Conservation (phyloP, 2,888 invertebrate species). For the Azorinus chamasolen region DNA sequence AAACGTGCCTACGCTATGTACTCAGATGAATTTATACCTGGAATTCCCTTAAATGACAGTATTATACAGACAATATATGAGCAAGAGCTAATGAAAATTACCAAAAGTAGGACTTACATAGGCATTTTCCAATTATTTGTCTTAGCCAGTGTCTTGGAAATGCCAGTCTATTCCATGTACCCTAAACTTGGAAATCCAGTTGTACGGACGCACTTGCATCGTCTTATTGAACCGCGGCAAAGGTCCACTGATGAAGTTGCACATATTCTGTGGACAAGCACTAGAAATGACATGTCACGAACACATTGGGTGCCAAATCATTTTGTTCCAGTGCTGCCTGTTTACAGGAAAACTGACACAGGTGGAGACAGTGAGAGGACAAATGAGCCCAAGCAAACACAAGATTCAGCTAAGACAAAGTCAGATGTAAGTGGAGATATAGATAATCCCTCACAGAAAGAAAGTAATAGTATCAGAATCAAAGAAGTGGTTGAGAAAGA, state of each 20-base stretch:
- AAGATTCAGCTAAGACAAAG: too few species aligned
- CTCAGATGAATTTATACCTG: not conserved
- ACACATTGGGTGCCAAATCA: constrained; percentile 6
- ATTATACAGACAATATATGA: not conserved
- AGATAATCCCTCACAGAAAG: too few species aligned
- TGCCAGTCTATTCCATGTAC: constrained; percentile 26
- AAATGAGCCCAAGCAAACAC: not conserved
- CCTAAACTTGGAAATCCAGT: constrained; percentile 32
- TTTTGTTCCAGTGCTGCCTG: constrained; percentile 3
- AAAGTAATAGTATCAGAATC: too few species aligned
- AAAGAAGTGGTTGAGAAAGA: too few species aligned
- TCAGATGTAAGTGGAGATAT: too few species aligned
- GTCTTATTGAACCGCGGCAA: constrained; percentile 15
- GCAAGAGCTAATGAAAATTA: not conserved
- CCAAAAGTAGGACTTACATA: constrained; percentile 2
- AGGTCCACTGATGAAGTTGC: too few species aligned
- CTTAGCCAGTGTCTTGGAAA: constrained; percentile 29
- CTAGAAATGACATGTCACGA: not conserved
- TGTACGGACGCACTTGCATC: constrained; percentile 26
- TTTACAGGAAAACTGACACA: not conserved
- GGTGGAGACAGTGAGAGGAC: not conserved
- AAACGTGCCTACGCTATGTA: not conserved
- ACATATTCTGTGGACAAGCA: not conserved
- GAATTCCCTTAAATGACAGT: not conserved
- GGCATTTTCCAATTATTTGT: constrained; percentile 10